Percentiles rank a stretch among this genome's conserved stretches.
phyloP scores from a whole-genome alignment of 2,797 vertebrate genomes.

The Myotis daubentonii region DNA sequence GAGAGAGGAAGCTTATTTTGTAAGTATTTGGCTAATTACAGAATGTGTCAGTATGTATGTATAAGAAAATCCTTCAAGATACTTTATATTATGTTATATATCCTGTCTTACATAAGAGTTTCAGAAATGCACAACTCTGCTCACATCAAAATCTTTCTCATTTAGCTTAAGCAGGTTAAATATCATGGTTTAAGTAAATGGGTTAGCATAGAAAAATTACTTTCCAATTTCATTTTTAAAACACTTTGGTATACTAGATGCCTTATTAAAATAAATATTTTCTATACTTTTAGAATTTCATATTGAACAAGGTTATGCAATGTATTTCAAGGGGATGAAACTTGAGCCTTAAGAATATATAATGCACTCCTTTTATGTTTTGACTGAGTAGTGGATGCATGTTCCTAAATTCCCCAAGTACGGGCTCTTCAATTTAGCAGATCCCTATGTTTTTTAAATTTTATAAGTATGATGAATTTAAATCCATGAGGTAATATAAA shows the following conservation, averaged over 20 bases:
- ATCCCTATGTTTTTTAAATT: background rate
- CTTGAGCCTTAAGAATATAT: background rate
- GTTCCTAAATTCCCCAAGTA: background rate
- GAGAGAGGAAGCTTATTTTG: background rate
- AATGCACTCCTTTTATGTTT: background rate
- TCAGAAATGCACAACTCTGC: background rate
- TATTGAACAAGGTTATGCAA: background rate
- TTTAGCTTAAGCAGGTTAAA: background rate
- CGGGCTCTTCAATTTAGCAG: background rate
- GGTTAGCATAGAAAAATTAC: conserved; percentile 38
- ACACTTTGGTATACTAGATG: background rate
- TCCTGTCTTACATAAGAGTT: background rate
- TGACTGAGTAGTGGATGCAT: background rate
- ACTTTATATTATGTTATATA: background rate
- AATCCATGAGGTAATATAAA: background rate
- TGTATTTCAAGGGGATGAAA: background rate
- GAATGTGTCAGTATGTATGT: background rate
- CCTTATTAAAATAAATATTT: conserved; percentile 17
- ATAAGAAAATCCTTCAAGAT: background rate
- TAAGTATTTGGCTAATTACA: background rate
- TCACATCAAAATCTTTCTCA: background rate
- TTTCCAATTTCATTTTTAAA: background rate
- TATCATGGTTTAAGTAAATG: background rate
- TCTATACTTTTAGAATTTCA: conserved; percentile 8
- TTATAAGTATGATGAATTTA: background rate